These are phyloP conservation scores for Tricholauxania praeusta DNA, from an alignment of 2,888 invertebrate species.

Conservation along the genomic window DNA sequence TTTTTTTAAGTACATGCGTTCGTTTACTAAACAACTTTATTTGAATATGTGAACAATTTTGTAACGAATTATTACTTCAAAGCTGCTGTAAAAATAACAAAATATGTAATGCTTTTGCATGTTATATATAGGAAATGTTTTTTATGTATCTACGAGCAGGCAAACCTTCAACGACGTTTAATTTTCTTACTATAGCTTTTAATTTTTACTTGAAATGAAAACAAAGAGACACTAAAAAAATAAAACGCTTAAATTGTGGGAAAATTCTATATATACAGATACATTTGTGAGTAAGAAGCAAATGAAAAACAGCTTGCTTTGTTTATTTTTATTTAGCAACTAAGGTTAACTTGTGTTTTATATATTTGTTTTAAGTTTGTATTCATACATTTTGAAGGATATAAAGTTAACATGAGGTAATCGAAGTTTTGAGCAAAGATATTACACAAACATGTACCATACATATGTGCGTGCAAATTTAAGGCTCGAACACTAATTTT, in stretches of 20 bases:
- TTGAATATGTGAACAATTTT: constrained; percentile 9
- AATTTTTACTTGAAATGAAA: neutral
- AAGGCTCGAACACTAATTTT: no score
- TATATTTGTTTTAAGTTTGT: neutral
- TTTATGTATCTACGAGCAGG: neutral
- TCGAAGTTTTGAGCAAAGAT: no score
- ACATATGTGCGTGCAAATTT: no score
- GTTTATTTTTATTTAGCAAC: no score
- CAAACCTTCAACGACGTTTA: constrained; percentile 48
- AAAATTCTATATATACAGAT: constrained; percentile 4
- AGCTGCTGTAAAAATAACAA: constrained; percentile 5
- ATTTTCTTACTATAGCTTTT: constrained; percentile 40
- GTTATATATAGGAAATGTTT: constrained; percentile 32
- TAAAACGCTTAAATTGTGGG: constrained; percentile 26
- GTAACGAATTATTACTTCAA: constrained; percentile 8
- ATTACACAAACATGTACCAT: no score
- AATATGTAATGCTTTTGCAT: constrained; percentile 6
- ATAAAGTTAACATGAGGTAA: neutral
- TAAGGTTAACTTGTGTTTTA: no score
- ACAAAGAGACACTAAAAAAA: constrained; percentile 3
- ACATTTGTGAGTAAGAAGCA: no score
- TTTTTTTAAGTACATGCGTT: constrained; percentile 52
- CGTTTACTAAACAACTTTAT: neutral
- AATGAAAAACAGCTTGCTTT: no score
- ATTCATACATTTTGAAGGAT: neutral